Conservation (phyloP, 2,113 vertebrate genomes). For the Aspidoscelis tigris region DNA sequence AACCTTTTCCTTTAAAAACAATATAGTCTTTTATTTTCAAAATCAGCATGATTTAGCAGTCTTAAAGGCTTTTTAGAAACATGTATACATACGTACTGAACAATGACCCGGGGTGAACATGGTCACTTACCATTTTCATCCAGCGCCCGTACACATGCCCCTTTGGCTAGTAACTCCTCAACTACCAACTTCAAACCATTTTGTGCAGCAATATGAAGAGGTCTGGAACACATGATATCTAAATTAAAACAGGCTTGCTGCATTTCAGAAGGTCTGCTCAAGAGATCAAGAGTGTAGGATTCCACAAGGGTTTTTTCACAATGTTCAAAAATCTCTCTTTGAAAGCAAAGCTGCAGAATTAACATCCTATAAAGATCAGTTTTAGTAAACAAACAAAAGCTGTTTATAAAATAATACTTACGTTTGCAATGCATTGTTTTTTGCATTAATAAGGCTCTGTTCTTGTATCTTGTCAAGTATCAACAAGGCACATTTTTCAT, state of each 20-base stretch:
- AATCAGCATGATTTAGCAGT: conserved; percentile 35
- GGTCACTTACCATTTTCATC: conserved; percentile 91
- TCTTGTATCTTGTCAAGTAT: conserved; percentile 93
- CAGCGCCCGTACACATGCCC: conserved; percentile 88
- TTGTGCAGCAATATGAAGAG: conserved; percentile 91
- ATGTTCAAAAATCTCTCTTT: neutral
- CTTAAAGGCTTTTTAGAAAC: conserved; percentile 19
- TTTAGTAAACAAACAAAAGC: conserved; percentile 16
- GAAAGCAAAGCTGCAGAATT: conserved; percentile 27
- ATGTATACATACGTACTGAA: conserved; percentile 30
- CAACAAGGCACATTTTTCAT: conserved; percentile 94
- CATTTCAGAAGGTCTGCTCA: neutral
- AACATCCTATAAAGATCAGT: neutral
- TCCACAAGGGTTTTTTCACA: neutral
- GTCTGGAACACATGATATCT: conserved; percentile 72
- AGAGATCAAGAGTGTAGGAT: conserved; percentile 13
- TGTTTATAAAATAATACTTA: conserved; percentile 77
- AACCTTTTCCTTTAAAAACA: conserved; percentile 46
- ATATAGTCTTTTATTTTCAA: conserved; percentile 50
- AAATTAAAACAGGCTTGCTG: conserved; percentile 30
- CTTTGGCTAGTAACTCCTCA: conserved; percentile 89
- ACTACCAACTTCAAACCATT: conserved; percentile 92
- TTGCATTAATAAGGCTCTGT: conserved; percentile 86
- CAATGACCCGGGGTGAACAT: conserved; percentile 8
- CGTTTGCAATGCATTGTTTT: conserved; percentile 93